A percentile compares a stretch with the other conserved stretches of the same genome.
Conservation (phyloP, 2,888 invertebrate genomes). For the Cryptophagus acutangulus region DNA sequence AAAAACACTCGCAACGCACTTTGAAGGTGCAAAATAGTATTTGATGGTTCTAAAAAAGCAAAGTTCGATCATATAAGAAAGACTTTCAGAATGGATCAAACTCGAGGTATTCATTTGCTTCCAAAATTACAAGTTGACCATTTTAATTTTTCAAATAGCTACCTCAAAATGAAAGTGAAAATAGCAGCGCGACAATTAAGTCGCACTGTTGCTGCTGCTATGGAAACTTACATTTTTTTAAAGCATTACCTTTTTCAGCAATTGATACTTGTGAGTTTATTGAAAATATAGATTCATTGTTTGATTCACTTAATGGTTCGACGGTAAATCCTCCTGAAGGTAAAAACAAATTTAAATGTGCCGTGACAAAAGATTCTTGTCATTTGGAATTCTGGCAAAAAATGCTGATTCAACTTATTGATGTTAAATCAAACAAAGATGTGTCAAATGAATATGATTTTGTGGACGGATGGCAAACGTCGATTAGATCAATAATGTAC, state of each 20-base stretch:
- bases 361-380: constrained; percentile 6
- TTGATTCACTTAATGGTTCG: constrained; percentile 11
- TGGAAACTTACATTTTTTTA: constrained; percentile 1
- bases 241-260: constrained; percentile 1
- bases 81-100: background rate
- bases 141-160: background rate
- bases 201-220: too few relatives aligned
- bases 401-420: constrained; percentile 4
- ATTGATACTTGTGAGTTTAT: constrained; percentile 11
- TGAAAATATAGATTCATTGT: constrained; percentile 6
- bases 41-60: constrained; percentile 1
- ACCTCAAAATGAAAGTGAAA: constrained; percentile 5
- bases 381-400: constrained; percentile 9
- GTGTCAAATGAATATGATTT: constrained; percentile 1
- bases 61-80: background rate
- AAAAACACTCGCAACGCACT: constrained; percentile 3
- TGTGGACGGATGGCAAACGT: constrained; percentile 5
- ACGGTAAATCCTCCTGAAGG: background rate
- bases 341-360: constrained; percentile 11
- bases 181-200: constrained; percentile 10
- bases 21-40: background rate
- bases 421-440: background rate
- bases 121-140: background rate
- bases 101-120: background rate
- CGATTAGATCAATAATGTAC: constrained; percentile 7